Percentiles rank a stretch among this genome's conserved stretches.
Conservation (phyloP, 92 coral and sea anemone species). For the Meandrina meandrites region DNA sequence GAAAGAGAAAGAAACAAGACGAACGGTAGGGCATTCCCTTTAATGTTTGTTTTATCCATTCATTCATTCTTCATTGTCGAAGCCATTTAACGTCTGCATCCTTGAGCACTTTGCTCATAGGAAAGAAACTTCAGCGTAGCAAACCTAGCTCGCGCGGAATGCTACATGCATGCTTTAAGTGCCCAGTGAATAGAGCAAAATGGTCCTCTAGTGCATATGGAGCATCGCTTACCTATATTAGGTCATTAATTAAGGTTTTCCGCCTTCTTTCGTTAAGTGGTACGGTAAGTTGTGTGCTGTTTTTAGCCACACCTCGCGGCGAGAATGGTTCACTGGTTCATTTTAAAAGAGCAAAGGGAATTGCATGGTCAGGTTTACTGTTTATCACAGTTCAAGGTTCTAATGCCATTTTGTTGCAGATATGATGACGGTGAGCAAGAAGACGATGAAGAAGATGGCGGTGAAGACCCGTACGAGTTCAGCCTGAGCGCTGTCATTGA, state of each 20-base stretch:
- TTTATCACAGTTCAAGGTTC: too few species aligned
- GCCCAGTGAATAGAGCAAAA: too few species aligned
- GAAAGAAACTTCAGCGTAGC: not conserved
- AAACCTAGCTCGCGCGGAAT: too few species aligned
- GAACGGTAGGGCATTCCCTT: constrained; percentile 11
- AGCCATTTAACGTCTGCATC: not conserved
- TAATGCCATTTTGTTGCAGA: constrained; percentile 15
- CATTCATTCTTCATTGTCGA: not conserved
- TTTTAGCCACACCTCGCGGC: not conserved
- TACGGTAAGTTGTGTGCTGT: too few species aligned
- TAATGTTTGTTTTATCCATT: not conserved
- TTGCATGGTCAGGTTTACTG: not conserved
- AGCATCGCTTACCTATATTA: too few species aligned
- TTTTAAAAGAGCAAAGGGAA: not conserved
- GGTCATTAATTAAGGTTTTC: too few species aligned
- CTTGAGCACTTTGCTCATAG: not conserved
- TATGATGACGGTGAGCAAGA: constrained; percentile 73
- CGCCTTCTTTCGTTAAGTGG: too few species aligned
- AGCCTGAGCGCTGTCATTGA: constrained; percentile 97
- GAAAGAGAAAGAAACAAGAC: constrained; percentile 69
- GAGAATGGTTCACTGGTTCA: not conserved
- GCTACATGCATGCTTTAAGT: too few species aligned
- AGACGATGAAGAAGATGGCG: constrained; percentile 67
- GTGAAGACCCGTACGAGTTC: constrained; percentile 94
- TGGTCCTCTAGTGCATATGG: too few species aligned